A percentile compares a stretch with the other conserved stretches of the same genome.
Evolutionary conservation across 2,797 vertebrate species (phyloP).

Genomic region (Euphonia xanthogaster): DNA sequence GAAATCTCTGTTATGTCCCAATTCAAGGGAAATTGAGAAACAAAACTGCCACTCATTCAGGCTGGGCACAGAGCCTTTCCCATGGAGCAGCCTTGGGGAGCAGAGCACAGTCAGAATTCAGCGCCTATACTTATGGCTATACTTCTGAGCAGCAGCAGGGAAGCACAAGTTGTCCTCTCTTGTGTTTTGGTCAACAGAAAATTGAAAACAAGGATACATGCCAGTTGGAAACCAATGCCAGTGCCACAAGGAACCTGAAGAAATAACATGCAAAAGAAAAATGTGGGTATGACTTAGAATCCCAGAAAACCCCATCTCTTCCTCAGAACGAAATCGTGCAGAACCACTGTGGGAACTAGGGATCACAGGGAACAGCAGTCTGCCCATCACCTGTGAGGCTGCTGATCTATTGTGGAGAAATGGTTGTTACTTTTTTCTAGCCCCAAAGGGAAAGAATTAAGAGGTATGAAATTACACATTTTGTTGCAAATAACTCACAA

Average conservation of each 20-base stretch:
- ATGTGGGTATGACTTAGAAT: neutral
- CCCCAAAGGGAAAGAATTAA: conserved; percentile 1
- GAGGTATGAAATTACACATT: neutral
- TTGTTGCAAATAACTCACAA: conserved; percentile 1
- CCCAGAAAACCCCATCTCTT: neutral
- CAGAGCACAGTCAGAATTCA: neutral
- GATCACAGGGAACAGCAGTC: neutral
- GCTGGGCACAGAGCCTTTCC: neutral
- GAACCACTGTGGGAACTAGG: neutral
- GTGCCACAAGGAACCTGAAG: neutral
- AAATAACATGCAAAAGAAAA: neutral
- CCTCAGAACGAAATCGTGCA: neutral
- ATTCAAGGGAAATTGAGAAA: neutral
- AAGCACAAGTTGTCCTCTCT: neutral
- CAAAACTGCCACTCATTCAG: neutral
- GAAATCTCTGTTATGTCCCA: neutral
- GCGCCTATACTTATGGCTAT: neutral
- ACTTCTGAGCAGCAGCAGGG: neutral
- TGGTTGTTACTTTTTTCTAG: neutral
- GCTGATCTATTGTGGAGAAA: neutral
- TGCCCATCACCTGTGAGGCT: neutral
- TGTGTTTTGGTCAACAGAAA: neutral
- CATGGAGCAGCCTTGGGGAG: neutral
- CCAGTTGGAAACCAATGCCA: neutral
- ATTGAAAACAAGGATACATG: neutral